Evolutionary conservation across 37 sponge, comb jelly and placozoan species (phyloP).

Genomic region (Cliona cf. orientalis): DNA sequence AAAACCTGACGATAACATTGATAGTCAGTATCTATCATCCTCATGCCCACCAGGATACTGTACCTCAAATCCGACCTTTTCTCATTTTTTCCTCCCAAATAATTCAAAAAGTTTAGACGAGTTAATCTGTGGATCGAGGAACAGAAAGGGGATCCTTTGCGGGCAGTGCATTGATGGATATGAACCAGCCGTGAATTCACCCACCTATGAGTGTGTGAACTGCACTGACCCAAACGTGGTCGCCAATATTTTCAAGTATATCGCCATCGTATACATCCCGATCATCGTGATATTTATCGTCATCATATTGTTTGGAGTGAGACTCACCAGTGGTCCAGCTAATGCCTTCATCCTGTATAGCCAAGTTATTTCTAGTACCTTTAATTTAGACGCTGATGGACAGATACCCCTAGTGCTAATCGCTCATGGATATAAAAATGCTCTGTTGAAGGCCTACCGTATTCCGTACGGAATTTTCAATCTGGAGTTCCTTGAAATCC

Average conservation of each 20-base stretch:
- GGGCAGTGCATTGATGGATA: slow-evolving; percentile 43
- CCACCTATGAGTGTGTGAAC: slow-evolving; percentile 5
- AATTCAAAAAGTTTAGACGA: neutral
- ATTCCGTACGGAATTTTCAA: slow-evolving; percentile 58
- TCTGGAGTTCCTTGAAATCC: slow-evolving; percentile 31
- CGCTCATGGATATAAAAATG: neutral
- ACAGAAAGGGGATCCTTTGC: slow-evolving; percentile 42
- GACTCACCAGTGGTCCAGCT: slow-evolving; percentile 49
- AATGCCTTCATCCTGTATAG: slow-evolving; percentile 63
- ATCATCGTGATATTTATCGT: slow-evolving; percentile 18
- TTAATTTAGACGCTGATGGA: slow-evolving; percentile 13
- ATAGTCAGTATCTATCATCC: neutral
- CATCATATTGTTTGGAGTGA: slow-evolving; percentile 54
- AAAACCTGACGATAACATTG: neutral
- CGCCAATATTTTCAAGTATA: neutral
- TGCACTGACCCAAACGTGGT: neutral
- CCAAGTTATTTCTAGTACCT: slow-evolving; percentile 39
- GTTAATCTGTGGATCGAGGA: slow-evolving; percentile 18
- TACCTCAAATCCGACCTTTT: neutral
- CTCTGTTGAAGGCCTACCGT: slow-evolving; percentile 17
- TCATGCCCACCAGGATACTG: slow-evolving; percentile 16
- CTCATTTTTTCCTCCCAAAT: neutral
- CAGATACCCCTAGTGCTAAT: slow-evolving; percentile 16
- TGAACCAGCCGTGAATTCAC: slow-evolving; percentile 12
- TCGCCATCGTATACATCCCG: slow-evolving; percentile 31